Base-by-base conservation (phyloP, 2,797 vertebrate genomes). In the Mormyrops attenuatus region DNA sequence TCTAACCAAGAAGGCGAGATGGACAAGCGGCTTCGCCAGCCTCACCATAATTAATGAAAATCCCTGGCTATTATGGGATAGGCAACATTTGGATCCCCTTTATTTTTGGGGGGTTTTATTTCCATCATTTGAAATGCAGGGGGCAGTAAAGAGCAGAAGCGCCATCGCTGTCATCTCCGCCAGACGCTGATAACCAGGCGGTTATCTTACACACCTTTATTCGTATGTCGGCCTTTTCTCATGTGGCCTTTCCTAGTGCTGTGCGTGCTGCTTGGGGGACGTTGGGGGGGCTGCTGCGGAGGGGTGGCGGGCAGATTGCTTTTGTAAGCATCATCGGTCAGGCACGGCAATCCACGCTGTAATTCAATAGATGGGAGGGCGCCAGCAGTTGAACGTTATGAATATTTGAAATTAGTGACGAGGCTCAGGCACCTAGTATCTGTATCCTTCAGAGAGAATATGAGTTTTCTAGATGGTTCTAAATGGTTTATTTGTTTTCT, bases 151-250 rank as follows among this genome's bases (percentile, higher is more conserved):
- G 53, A 30, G 17, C 34, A 34, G 34, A 47, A 60, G 49, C 1
- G 30, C 17, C 7, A 6, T 2, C 2, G 4, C 34, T 11, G 55
- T 47, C 85, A 87, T 57, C 20, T 22, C 30, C n/a, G 52, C 85
- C 20, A 11, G 20, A 44, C 3, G 6, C 55, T 26, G 97, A 97
- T 97, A 97, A 97, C 96, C 97, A 96, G 97, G 95, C 96, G 96
- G 95, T 95, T 94, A 95, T 95, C 96, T 97, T 97, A 98, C 97
- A 95, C 96, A 94, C 96, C 97, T 96, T 97, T 97, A 98, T 97
- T 97, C 98, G 97, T 98, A 98, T 97, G 96, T 97, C 95, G 96
- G 95, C 97, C 96, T 95, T 98, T 98, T 97, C 97, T 99, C 97
- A 97, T 97, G 96, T 98, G 97, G 98, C 97, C 97, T 98, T 98